phyloP scores from a whole-genome alignment of 2,888 invertebrate species.

The Nipponacmea schrenckii region DNA sequence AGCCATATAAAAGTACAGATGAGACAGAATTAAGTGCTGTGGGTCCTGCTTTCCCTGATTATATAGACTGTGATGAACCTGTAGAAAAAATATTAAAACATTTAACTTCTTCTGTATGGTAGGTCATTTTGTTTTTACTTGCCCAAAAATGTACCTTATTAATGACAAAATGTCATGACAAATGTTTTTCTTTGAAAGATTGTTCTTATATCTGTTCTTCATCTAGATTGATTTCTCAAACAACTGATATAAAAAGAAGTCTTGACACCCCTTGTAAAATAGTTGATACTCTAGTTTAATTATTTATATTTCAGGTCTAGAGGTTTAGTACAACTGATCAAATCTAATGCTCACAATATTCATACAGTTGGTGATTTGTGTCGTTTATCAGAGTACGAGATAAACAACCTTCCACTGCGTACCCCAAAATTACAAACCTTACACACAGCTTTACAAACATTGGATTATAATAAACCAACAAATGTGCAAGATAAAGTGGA shows the following conservation, averaged over 20 bases:
- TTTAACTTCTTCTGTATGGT: conserved; percentile 62
- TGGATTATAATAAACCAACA: conserved; percentile 24
- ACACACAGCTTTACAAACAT: conserved; percentile 43
- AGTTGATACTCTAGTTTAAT: too few species aligned
- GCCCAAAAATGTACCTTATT: too few species aligned
- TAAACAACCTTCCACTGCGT: conserved; percentile 59
- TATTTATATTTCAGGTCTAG: conserved; percentile 50
- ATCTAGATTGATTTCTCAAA: too few species aligned
- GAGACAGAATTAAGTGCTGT: conserved; percentile 56
- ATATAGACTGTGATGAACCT: conserved; percentile 48
- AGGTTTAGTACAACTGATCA: conserved; percentile 58
- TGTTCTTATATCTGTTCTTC: too few species aligned
- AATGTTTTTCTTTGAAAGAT: too few species aligned
- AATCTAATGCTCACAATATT: conserved; percentile 50
- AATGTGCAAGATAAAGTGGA: conserved; percentile 10
- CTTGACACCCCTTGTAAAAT: too few species aligned
- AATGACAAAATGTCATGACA: too few species aligned
- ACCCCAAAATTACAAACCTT: conserved; percentile 59
- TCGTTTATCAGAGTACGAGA: conserved; percentile 54
- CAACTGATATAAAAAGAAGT: too few species aligned
- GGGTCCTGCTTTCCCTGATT: conserved; percentile 55
- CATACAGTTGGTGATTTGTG: conserved; percentile 60
- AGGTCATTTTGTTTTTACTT: conserved; percentile 21
- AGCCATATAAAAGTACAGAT: conserved; percentile 51
- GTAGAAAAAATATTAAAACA: conserved; percentile 58